Base-by-base conservation (phyloP, 2,797 vertebrate genomes). In the Hozukius guyotensis region DNA sequence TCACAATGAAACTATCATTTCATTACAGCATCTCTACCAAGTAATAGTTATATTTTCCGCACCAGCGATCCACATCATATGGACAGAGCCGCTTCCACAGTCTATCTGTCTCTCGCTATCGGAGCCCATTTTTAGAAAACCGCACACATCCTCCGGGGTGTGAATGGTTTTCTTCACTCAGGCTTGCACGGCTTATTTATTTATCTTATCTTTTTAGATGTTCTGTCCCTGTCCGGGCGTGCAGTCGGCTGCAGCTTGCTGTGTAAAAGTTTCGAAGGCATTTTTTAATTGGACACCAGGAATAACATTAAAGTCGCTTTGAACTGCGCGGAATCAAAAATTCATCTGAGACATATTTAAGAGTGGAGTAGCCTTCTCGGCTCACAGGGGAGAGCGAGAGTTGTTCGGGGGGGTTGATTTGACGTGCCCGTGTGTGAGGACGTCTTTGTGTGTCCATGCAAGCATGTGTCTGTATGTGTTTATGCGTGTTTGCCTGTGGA, bases 231-330 rank as follows among this genome's bases (percentile, higher is more conserved):
- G 62, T 66, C 81, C 72, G 52, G 67, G 52, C 82, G 59, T 24
- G 64, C 70, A 74, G 74, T 86, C 69, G 24, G 80, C 66, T 36
- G 53, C 82, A 57, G 80, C 80, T 86, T 49, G 46, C 78, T 71
- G 34, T 57, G 68, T 67, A 59, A 64, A 84, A 85, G 70, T 89
- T 79, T 61, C 5, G 38, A 86, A 86, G 87, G 81, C 72, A 46
- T 83, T 87, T 61, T 93, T 92, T 94, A 94, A 95, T 94, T 94
- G 92, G 86, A 92, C 85, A 81, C 81, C 74, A 88, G 87, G 85
- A 94, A 91, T 77, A 75, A 88, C 89, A 91, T 94, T 92, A 91
- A 94, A 94, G 91, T 86, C 3, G 7, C 90, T 93, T 93, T 91
- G 86, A 94, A 93, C 85, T 78, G 65, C 4, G 2, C 16, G 32